These are phyloP conservation scores for Drosophila putrida DNA, from an alignment of 2,888 invertebrate genomes.

Conservation along the genomic window DNA sequence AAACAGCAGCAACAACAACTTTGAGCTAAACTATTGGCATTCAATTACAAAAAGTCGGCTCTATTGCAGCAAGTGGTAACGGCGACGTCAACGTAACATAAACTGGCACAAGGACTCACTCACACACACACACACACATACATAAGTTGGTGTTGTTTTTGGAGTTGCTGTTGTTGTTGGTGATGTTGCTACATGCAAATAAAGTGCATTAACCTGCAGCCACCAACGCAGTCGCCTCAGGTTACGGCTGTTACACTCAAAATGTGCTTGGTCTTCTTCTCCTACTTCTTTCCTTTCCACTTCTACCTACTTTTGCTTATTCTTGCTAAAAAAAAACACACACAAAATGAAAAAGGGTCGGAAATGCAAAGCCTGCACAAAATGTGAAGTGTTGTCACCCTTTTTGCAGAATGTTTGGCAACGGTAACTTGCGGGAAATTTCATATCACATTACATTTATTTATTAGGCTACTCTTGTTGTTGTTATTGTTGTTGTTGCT, in stretches of 20 bases:
- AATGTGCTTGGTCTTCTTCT: constrained; percentile 12
- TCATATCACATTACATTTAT: constrained; percentile 62
- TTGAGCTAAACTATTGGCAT: constrained; percentile 45
- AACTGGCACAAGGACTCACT: constrained; percentile 77
- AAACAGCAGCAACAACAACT: constrained; percentile 12
- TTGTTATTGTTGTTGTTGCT: constrained; percentile 16
- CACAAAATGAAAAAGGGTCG: constrained; percentile 30
- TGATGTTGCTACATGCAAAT: constrained; percentile 44
- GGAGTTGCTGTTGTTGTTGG: constrained; percentile 11
- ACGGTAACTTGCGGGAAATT: constrained; percentile 61
- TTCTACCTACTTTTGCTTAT: constrained; percentile 41
- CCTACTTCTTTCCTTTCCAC: constrained; percentile 7
- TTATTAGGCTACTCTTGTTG: constrained; percentile 21
- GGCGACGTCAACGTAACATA: constrained; percentile 19
- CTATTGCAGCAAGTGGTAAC: constrained; percentile 17
- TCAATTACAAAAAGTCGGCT: constrained; percentile 31
- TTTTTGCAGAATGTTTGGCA: constrained; percentile 35
- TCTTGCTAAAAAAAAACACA: constrained; percentile 45
- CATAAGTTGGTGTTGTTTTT: constrained; percentile 13
- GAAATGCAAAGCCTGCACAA: constrained; percentile 76
- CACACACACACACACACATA: constrained; percentile 45
- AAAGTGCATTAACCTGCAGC: constrained; percentile 76
- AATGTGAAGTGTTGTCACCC: constrained; percentile 38
- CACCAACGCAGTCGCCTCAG: constrained; percentile 55
- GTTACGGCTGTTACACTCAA: constrained; percentile 64